These are phyloP conservation scores for Aelia acuminata DNA, from an alignment of 2,888 invertebrate species.

Conservation along the genomic window DNA sequence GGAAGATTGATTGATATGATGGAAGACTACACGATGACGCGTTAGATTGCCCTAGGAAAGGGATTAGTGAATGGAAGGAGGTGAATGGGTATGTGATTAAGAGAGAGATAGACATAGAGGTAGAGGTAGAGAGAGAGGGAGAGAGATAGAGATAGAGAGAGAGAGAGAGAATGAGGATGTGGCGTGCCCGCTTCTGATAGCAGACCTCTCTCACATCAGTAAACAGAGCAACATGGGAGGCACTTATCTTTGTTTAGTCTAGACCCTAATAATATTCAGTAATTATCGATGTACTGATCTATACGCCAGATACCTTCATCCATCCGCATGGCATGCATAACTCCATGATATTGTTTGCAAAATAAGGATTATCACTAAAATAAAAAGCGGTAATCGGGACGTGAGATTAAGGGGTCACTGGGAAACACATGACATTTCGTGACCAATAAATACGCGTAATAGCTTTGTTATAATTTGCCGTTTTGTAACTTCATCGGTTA, in stretches of 20 bases:
- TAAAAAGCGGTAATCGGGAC: neutral
- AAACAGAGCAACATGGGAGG: neutral
- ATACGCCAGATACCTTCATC: neutral
- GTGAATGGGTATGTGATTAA: conserved; percentile 13
- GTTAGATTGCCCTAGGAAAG: neutral
- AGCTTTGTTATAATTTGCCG: too few species aligned
- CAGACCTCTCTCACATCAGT: neutral
- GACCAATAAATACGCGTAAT: neutral
- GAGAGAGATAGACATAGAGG: too few species aligned
- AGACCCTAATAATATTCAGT: neutral
- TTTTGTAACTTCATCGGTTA: too few species aligned
- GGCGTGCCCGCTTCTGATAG: conserved; percentile 13
- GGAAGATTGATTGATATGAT: neutral
- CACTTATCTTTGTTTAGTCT: conserved; percentile 9
- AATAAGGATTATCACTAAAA: neutral
- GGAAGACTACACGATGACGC: neutral
- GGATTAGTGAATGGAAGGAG: conserved; percentile 7
- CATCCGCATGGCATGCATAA: neutral
- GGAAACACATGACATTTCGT: neutral
- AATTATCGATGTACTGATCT: neutral
- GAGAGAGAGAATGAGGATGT: too few species aligned
- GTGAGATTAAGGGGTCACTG: neutral
- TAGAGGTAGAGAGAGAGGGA: too few species aligned
- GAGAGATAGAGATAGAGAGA: too few species aligned
- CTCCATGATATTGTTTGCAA: neutral